phyloP scores from a whole-genome alignment of 2,888 invertebrate species.

The Pachycephus smyrnensis region DNA sequence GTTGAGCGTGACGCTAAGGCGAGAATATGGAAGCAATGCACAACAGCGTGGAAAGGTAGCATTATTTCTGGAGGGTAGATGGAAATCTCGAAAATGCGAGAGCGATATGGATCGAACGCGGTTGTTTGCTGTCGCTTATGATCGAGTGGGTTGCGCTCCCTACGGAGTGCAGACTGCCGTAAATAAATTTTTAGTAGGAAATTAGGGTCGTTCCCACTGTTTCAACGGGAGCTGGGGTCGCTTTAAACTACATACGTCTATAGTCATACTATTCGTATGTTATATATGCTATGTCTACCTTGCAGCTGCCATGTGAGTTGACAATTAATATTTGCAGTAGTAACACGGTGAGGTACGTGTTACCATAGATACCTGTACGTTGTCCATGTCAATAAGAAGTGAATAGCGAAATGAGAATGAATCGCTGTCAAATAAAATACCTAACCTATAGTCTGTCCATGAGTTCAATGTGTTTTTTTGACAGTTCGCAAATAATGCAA shows the following conservation, averaged over 20 bases:
- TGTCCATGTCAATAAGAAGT: background rate
- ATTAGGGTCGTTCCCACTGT: background rate
- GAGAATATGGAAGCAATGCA: slow-evolving; percentile 8
- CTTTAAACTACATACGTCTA: background rate
- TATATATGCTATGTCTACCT: background rate
- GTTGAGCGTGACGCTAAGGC: slow-evolving; percentile 1
- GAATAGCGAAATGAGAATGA: background rate
- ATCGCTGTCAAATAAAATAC: background rate
- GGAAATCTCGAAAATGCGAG: slow-evolving; percentile 17
- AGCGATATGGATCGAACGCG: slow-evolving; percentile 15
- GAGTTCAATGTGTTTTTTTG: no score
- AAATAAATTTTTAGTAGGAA: slow-evolving; percentile 5
- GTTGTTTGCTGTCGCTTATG: slow-evolving; percentile 20
- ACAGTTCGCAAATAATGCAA: no score
- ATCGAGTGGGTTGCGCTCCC: slow-evolving; percentile 13
- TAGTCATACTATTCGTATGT: background rate
- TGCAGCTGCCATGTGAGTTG: background rate
- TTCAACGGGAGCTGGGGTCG: slow-evolving; percentile 3
- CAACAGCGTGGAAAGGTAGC: slow-evolving; percentile 10
- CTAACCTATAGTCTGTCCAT: no score
- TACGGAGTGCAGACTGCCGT: background rate
- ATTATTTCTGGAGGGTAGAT: slow-evolving; percentile 17
- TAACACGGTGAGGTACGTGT: background rate
- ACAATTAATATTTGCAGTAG: background rate
- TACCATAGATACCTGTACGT: background rate